Conservation (phyloP, 1,140 invertebrate genomes). For the Apis dorsata region DNA sequence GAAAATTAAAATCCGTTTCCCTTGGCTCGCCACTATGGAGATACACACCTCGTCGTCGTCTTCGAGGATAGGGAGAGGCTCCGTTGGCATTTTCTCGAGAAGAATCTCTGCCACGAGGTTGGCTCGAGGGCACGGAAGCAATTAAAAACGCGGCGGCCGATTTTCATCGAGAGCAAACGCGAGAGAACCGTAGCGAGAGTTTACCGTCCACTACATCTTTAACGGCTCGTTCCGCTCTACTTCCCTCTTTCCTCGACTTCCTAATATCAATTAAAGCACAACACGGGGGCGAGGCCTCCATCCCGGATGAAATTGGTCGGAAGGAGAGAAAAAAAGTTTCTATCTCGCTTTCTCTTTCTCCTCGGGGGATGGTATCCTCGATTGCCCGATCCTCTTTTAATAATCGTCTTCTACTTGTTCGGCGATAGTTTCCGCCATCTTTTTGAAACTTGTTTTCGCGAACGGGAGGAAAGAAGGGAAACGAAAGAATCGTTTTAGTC, state of each 20-base stretch:
- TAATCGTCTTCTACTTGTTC: slow-evolving; percentile 43
- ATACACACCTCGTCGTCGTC: too few species aligned
- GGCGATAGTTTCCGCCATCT: slow-evolving; percentile 11
- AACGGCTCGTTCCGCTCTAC: slow-evolving; percentile 9
- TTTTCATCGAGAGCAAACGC: slow-evolving; percentile 18
- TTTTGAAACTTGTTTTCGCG: slow-evolving; percentile 50
- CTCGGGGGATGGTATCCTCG: slow-evolving; percentile 17
- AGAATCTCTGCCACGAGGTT: not conserved
- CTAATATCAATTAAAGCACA: slow-evolving; percentile 36
- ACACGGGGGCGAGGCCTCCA: not conserved
- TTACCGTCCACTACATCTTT: slow-evolving; percentile 34
- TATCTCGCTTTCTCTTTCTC: not conserved
- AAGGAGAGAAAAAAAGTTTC: slow-evolving; percentile 15
- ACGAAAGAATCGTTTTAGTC: not conserved
- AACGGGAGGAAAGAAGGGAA: slow-evolving; percentile 27
- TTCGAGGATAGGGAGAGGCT: not conserved
- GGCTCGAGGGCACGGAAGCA: not conserved
- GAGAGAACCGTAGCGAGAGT: not conserved
- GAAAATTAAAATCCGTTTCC: slow-evolving; percentile 40
- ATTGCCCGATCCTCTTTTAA: slow-evolving; percentile 39
- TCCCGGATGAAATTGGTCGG: not conserved
- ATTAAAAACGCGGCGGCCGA: slow-evolving; percentile 3
- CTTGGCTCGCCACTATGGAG: not conserved
- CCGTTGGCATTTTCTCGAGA: not conserved
- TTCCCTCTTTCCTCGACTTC: not conserved